A percentile compares a stretch with the other conserved stretches of the same genome.
Evolutionary conservation across 1,140 invertebrate species (phyloP).

Genomic region (Drosophila elegans): DNA sequence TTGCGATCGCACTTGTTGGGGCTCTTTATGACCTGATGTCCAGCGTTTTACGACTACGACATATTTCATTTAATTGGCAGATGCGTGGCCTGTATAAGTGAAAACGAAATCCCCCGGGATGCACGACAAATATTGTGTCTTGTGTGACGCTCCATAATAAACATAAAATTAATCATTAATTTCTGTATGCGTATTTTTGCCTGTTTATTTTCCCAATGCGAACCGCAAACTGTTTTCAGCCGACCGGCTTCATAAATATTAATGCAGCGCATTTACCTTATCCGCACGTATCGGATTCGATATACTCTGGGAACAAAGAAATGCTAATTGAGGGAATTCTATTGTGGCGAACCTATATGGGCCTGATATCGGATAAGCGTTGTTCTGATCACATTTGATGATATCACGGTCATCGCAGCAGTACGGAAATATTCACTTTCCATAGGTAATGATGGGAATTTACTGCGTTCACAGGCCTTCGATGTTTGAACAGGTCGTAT

Average conservation of each 20-base stretch:
- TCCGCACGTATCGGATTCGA: conserved; percentile 42
- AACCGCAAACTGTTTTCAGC: conserved; percentile 36
- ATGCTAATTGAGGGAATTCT: conserved; percentile 42
- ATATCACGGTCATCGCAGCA: conserved; percentile 19
- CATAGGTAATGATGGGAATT: conserved; percentile 9
- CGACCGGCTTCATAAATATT: conserved; percentile 36
- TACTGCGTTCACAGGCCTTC: conserved; percentile 4
- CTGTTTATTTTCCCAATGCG: conserved; percentile 33
- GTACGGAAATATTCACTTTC: conserved; percentile 23
- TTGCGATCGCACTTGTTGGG: conserved; percentile 54
- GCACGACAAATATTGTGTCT: conserved; percentile 21
- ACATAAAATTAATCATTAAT: conserved; percentile 45
- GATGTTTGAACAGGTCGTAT: conserved; percentile 25
- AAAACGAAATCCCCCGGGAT: conserved; percentile 24
- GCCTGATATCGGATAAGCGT: conserved; percentile 9
- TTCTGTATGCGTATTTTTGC: conserved; percentile 6
- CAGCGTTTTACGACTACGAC: conserved; percentile 62
- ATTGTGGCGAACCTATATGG: conserved; percentile 18
- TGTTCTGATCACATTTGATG: conserved; percentile 46
- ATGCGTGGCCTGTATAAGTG: conserved; percentile 27
- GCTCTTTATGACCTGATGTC: conserved; percentile 49
- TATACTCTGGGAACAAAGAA: conserved; percentile 32
- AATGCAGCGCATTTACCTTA: conserved; percentile 40
- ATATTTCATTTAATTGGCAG: conserved; percentile 74
- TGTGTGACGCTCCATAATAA: conserved; percentile 23